A percentile compares a stretch with the other conserved stretches of the same genome.
These are phyloP conservation scores for Poliocrania exsul DNA, from an alignment of 2,797 vertebrate species.

Conservation along the genomic window DNA sequence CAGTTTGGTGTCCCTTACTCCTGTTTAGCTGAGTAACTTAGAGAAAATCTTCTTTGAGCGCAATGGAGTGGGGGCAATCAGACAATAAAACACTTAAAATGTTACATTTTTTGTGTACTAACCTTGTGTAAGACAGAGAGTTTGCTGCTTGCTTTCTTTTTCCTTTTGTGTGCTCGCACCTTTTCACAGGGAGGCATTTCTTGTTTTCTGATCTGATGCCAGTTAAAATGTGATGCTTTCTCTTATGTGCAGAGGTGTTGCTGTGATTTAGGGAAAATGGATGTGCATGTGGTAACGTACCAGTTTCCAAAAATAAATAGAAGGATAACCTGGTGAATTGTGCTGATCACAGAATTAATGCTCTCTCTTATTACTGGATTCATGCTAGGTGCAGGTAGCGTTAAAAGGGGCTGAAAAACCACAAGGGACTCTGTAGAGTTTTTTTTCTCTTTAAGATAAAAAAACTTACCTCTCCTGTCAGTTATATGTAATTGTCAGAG, in stretches of 20 bases:
- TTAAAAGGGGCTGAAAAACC: not conserved
- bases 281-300: not conserved
- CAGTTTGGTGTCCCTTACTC: not conserved
- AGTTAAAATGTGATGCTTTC: not conserved
- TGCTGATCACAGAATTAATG: not conserved
- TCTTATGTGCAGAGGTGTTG: not conserved
- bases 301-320: slow-evolving; percentile 15
- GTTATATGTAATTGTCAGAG: not conserved
- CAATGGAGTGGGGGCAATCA: not conserved
- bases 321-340: not conserved
- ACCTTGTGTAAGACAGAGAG: not conserved
- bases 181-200: not conserved
- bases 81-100: not conserved
- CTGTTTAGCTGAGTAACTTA: not conserved
- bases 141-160: not conserved
- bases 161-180: not conserved
- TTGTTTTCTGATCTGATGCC: not conserved
- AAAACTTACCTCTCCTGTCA: not conserved
- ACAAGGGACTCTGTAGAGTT: not conserved
- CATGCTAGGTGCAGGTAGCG: not conserved
- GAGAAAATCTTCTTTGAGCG: not conserved
- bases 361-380: not conserved
- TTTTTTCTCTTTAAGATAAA: not conserved
- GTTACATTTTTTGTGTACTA: not conserved
- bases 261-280: not conserved